Conservation (phyloP, 2,797 vertebrate species). For the Enteromius trimaculatus region DNA sequence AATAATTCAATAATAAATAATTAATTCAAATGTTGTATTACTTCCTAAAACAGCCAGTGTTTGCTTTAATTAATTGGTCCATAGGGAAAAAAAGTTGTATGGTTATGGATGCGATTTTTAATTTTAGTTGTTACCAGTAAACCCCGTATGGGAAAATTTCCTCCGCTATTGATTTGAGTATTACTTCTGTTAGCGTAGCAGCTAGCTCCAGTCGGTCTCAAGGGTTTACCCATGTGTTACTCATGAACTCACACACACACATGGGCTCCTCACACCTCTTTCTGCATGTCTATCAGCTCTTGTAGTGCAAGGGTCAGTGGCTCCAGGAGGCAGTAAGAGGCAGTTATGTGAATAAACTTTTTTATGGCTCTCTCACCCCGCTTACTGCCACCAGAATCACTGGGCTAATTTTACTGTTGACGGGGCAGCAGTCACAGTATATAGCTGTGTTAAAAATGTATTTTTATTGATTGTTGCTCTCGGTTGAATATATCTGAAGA, state of each 20-base stretch:
- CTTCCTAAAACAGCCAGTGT: not conserved
- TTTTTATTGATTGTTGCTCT: conserved; percentile 71
- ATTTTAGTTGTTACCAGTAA: not conserved
- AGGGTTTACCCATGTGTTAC: conserved; percentile 39
- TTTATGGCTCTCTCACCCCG: conserved; percentile 29
- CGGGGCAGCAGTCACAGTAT: conserved; percentile 68
- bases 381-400: not conserved
- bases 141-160: conserved; percentile 1
- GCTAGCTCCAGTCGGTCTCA: not conserved
- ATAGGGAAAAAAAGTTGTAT: not conserved
- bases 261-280: conserved; percentile 35
- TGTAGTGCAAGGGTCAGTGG: conserved; percentile 53
- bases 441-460: conserved; percentile 79
- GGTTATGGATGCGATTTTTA: not conserved
- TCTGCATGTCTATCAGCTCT: conserved; percentile 54
- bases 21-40: not conserved
- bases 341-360: conserved; percentile 48
- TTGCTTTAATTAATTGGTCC: not conserved
- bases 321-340: conserved; percentile 58
- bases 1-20: no score
- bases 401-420: conserved; percentile 67
- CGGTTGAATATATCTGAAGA: conserved; percentile 54
- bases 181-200: conserved; percentile 22
- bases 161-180: conserved; percentile 19
- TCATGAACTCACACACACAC: conserved; percentile 36